These are phyloP conservation scores for Apteryx mantelli DNA, from an alignment of 2,113 vertebrate species.

Conservation along the genomic window DNA sequence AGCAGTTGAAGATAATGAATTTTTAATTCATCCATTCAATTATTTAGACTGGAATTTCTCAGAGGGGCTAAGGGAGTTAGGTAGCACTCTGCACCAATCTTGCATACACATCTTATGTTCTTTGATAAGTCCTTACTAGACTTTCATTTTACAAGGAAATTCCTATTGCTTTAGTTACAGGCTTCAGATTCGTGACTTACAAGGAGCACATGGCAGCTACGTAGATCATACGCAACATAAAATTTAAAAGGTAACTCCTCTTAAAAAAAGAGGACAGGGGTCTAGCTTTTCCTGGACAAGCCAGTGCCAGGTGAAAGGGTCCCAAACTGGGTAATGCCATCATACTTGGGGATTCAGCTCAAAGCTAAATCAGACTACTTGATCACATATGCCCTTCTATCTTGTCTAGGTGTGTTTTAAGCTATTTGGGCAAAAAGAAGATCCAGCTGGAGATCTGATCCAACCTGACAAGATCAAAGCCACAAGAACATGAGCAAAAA, in stretches of 20 bases:
- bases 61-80: not conserved
- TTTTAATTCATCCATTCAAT: not conserved
- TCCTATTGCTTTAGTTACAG: not conserved
- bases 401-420: not conserved
- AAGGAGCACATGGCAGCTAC: not conserved
- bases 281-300: not conserved
- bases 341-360: not conserved
- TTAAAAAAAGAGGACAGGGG: not conserved
- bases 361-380: not conserved
- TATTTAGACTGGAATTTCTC: not conserved
- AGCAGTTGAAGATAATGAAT: rapidly evolving
- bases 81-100: not conserved
- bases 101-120: not conserved
- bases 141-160: not conserved
- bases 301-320: not conserved
- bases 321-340: not conserved
- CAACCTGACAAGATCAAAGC: not conserved
- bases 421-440: not conserved
- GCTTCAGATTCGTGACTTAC: not conserved
- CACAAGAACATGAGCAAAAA: not conserved
- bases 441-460: not conserved
- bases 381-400: not conserved
- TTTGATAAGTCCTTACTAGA: not conserved
- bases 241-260: not conserved
- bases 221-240: not conserved